Percentiles rank a stretch among this genome's conserved stretches.
Evolutionary conservation across 2,113 vertebrate genomes (phyloP).

Genomic region (Osmerus eperlanus): DNA sequence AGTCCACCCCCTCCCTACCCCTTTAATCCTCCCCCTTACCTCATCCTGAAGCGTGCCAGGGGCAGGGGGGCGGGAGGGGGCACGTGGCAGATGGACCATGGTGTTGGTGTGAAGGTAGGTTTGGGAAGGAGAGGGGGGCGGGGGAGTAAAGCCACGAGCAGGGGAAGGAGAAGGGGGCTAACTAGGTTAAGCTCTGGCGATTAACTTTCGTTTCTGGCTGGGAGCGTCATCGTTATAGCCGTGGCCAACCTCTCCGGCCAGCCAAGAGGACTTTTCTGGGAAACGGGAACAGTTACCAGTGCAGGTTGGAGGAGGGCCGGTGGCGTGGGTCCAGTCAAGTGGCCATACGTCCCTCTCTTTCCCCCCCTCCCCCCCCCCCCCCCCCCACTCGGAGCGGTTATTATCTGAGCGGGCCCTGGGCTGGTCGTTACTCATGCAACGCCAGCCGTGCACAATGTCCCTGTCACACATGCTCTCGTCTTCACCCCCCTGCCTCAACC

Average conservation of each 20-base stretch:
- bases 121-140: slow-evolving; percentile 4
- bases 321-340: slow-evolving; percentile 47
- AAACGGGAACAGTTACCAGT: slow-evolving; percentile 5
- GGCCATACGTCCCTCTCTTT: slow-evolving; percentile 6
- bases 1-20: neutral
- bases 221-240: neutral
- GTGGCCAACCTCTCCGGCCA: neutral
- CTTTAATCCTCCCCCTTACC: neutral
- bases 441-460: slow-evolving; percentile 57
- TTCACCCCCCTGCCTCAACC: neutral
- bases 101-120: slow-evolving; percentile 21
- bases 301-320: slow-evolving; percentile 4
- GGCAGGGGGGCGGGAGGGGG: slow-evolving; percentile 2
- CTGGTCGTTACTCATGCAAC: slow-evolving; percentile 66
- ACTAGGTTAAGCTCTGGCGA: slow-evolving; percentile 69
- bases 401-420: slow-evolving; percentile 36
- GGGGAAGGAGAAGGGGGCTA: slow-evolving; percentile 17
- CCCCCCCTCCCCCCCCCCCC: neutral
- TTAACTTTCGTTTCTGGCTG: slow-evolving; percentile 68
- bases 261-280: slow-evolving; percentile 2
- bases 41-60: neutral
- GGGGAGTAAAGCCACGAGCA: neutral
- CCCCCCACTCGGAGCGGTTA: slow-evolving; percentile 34
- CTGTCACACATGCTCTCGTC: slow-evolving; percentile 59
- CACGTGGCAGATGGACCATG: slow-evolving; percentile 64